A percentile compares a stretch with the other conserved stretches of the same genome.
Evolutionary conservation across 1,140 invertebrate species (phyloP).

Genomic region (Bicyclus anynana): DNA sequence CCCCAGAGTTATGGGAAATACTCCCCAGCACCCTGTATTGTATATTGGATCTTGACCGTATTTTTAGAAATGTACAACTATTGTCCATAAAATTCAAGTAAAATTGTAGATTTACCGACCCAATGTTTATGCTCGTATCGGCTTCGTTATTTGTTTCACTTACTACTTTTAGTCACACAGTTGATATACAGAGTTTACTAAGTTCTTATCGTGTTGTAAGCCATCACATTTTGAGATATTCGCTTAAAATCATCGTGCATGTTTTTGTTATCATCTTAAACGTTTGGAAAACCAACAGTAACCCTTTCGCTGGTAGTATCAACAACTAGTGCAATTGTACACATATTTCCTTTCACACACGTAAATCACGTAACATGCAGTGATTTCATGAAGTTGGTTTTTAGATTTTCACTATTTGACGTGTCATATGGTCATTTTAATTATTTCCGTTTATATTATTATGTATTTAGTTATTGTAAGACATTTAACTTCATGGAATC

Average conservation of each 20-base stretch:
- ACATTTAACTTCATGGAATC: slow-evolving; percentile 22
- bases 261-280: slow-evolving; percentile 5
- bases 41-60: too few species aligned
- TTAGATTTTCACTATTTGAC: not conserved
- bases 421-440: too few species aligned
- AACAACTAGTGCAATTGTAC: slow-evolving; percentile 20
- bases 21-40: too few species aligned
- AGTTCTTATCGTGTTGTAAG: not conserved
- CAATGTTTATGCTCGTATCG: too few species aligned
- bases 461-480: not conserved
- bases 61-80: too few species aligned
- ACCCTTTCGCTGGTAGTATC: slow-evolving; percentile 22
- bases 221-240: not conserved
- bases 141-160: too few species aligned
- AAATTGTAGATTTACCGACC: too few species aligned
- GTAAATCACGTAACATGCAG: slow-evolving; percentile 4
- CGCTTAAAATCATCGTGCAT: not conserved
- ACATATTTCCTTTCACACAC: slow-evolving; percentile 22
- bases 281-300: slow-evolving; percentile 1
- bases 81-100: too few species aligned
- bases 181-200: not conserved
- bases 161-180: too few species aligned
- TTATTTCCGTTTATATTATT: too few species aligned
- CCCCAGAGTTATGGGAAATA: too few species aligned
- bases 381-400: slow-evolving; percentile 16